These are phyloP conservation scores for Mobula birostris DNA, from an alignment of 2,113 vertebrate species.

Conservation along the genomic window DNA sequence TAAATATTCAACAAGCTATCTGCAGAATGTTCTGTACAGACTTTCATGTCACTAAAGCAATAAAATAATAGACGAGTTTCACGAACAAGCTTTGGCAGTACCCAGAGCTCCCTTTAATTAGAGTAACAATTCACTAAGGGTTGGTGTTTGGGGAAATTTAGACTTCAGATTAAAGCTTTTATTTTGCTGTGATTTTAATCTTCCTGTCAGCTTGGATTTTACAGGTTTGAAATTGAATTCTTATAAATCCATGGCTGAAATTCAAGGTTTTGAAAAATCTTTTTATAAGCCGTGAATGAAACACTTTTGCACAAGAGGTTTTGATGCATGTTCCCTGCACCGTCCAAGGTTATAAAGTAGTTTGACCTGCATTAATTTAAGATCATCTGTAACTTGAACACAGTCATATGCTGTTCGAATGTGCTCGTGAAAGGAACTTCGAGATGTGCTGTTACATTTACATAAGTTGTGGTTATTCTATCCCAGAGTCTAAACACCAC, in stretches of 20 bases:
- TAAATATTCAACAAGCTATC: neutral
- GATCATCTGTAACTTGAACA: neutral
- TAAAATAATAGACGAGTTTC: neutral
- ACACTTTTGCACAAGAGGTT: neutral
- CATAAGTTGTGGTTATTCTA: too few species aligned
- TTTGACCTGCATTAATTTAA: neutral
- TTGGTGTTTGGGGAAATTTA: neutral
- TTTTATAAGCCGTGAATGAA: neutral
- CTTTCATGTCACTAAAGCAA: neutral
- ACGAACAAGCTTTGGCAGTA: neutral
- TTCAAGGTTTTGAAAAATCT: neutral
- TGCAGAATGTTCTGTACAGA: neutral
- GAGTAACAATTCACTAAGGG: neutral
- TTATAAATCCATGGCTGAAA: neutral
- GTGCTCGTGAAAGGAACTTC: too few species aligned
- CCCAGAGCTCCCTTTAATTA: neutral
- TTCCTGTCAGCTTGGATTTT: neutral
- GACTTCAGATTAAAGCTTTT: conserved; percentile 18
- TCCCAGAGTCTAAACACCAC: too few species aligned
- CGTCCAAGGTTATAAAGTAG: neutral
- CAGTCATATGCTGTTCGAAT: too few species aligned
- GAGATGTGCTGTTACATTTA: too few species aligned
- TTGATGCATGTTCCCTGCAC: neutral
- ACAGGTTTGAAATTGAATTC: neutral
- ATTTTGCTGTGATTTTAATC: neutral